These are phyloP conservation scores for Marronus borbonicus DNA, from an alignment of 2,888 invertebrate species.

Conservation along the genomic window DNA sequence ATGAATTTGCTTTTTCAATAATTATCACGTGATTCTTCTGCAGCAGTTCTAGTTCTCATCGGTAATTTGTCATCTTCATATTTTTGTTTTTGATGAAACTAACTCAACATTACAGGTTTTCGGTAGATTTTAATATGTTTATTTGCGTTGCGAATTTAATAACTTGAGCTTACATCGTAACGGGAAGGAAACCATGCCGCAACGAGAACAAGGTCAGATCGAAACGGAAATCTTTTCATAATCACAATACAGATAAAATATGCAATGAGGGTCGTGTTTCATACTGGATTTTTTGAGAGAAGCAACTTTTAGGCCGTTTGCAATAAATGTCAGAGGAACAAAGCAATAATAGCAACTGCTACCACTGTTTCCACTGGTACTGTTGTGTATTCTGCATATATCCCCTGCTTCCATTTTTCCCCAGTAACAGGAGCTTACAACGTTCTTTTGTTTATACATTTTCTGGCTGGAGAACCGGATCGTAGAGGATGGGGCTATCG, in stretches of 20 bases:
- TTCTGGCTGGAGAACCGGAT: neutral
- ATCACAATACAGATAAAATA: neutral
- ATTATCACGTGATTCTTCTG: too few species aligned
- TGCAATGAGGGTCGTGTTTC: neutral
- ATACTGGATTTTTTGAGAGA: neutral
- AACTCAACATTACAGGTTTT: too few species aligned
- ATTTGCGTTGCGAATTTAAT: neutral
- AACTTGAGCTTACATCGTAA: too few species aligned
- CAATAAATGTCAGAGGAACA: neutral
- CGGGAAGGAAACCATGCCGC: neutral
- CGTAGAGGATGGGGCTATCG: neutral
- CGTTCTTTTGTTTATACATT: slow-evolving; percentile 5
- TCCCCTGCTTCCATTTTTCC: neutral
- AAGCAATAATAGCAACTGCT: slow-evolving; percentile 6
- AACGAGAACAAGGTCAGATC: neutral
- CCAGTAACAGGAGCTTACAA: neutral
- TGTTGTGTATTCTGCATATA: neutral
- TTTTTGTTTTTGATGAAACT: too few species aligned
- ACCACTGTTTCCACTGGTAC: neutral
- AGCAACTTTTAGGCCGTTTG: neutral
- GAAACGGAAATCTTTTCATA: neutral
- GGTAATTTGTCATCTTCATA: too few species aligned
- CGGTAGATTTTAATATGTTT: neutral
- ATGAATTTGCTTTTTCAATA: too few species aligned
- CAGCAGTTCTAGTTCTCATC: too few species aligned